Percentiles rank a stretch among this genome's conserved stretches.
These are phyloP conservation scores for Dinocampus coccinellae DNA, from an alignment of 2,888 invertebrate species.

Conservation along the genomic window DNA sequence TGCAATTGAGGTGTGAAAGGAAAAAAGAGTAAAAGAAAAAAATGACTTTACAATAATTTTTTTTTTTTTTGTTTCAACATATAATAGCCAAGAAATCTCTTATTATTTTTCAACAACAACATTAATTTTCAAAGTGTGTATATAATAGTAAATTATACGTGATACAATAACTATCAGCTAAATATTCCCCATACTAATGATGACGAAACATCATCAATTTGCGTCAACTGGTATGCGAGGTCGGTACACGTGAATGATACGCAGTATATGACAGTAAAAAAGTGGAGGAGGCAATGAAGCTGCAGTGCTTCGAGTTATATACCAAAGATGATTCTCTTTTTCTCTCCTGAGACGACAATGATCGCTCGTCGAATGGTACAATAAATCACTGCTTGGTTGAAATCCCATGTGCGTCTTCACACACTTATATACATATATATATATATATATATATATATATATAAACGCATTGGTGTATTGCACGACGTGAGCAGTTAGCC, in stretches of 20 bases:
- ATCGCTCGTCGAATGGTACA: slow-evolving; percentile 30
- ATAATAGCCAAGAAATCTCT: no score
- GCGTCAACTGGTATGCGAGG: slow-evolving; percentile 46
- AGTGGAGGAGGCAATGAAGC: not conserved
- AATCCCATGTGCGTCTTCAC: slow-evolving; percentile 28
- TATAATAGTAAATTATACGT: not conserved
- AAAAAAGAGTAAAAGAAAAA: not conserved
- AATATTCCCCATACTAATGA: not conserved
- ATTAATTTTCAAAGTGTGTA: not conserved
- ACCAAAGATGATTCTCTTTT: slow-evolving; percentile 22
- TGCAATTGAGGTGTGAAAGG: not conserved
- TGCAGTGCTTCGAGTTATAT: not conserved
- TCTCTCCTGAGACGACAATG: slow-evolving; percentile 14
- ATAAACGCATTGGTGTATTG: slow-evolving; percentile 14
- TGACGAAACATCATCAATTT: slow-evolving; percentile 39
- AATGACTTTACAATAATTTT: no score
- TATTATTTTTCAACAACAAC: not conserved
- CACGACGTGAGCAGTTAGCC: slow-evolving; percentile 33
- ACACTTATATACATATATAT: not conserved
- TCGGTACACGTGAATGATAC: slow-evolving; percentile 35
- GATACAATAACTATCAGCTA: not conserved
- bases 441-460: not conserved
- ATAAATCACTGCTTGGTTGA: slow-evolving; percentile 34
- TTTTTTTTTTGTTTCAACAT: no score
- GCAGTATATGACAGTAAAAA: slow-evolving; percentile 1